Evolutionary conservation across 1,140 invertebrate species (phyloP).

Genomic region (Chionoecetes opilio): DNA sequence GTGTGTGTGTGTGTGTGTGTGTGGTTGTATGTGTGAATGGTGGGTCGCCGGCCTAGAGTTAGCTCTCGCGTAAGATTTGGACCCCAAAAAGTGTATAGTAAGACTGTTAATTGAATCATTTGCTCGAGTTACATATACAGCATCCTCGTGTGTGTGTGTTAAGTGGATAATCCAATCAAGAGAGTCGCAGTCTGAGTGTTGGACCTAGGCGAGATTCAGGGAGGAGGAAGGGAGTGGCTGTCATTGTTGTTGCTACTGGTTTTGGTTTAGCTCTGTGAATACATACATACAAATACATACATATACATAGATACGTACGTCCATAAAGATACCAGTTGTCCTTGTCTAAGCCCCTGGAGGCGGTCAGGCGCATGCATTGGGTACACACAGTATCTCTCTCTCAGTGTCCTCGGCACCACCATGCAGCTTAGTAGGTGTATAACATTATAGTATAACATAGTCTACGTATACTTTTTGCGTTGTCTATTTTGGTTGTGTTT

Average conservation of each 20-base stretch:
- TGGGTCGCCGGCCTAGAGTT: background rate
- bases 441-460: too few relatives aligned
- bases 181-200: background rate
- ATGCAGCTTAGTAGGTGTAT: too few relatives aligned
- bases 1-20: background rate
- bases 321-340: background rate
- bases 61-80: background rate
- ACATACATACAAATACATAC: background rate
- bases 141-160: background rate
- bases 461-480: too few relatives aligned
- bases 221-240: background rate
- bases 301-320: constrained; percentile 37
- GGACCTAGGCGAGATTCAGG: background rate
- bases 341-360: background rate
- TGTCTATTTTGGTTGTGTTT: background rate
- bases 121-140: background rate
- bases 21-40: background rate
- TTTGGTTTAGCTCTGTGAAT: background rate
- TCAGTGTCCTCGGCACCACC: too few relatives aligned
- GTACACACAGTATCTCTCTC: background rate
- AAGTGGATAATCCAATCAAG: constrained; percentile 30
- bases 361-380: background rate
- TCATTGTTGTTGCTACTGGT: constrained; percentile 2
- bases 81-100: background rate
- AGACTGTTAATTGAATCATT: constrained; percentile 5